Percentiles rank a stretch among this genome's conserved stretches.
Conservation (phyloP, 2,888 invertebrate species). For the Limenitis camilla region DNA sequence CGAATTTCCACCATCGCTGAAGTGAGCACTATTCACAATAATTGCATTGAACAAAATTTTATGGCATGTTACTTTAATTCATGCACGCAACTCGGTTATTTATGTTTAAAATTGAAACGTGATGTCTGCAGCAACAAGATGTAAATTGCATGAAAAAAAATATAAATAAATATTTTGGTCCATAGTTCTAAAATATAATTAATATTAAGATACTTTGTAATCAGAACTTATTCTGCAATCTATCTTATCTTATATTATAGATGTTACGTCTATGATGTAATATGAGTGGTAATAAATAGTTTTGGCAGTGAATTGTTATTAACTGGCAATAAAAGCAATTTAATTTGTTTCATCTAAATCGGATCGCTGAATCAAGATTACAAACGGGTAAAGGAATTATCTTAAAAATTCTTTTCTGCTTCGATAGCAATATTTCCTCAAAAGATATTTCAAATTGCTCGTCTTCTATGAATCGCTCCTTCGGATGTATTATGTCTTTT, state of each 20-base stretch:
- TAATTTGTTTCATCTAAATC: constrained; percentile 9
- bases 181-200: no score
- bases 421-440: constrained; percentile 36
- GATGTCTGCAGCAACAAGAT: constrained; percentile 18
- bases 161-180: background rate
- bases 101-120: constrained; percentile 20
- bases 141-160: background rate
- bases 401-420: constrained; percentile 30
- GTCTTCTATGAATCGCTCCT: constrained; percentile 32
- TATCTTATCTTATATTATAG: no score
- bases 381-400: constrained; percentile 15
- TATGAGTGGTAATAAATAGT: no score
- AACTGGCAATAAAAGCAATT: background rate
- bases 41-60: constrained; percentile 70
- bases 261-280: no score
- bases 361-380: constrained; percentile 12
- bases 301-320: background rate
- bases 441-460: constrained; percentile 20
- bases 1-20: constrained; percentile 70
- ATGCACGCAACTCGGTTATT: constrained; percentile 32
- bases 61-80: constrained; percentile 55
- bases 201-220: no score
- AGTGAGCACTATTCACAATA: constrained; percentile 72
- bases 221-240: no score
- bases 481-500: constrained; percentile 27